A percentile compares a stretch with the other conserved stretches of the same genome.
phyloP scores from a whole-genome alignment of 2,113 vertebrate genomes.

The Dicrurus megarhynchus region DNA sequence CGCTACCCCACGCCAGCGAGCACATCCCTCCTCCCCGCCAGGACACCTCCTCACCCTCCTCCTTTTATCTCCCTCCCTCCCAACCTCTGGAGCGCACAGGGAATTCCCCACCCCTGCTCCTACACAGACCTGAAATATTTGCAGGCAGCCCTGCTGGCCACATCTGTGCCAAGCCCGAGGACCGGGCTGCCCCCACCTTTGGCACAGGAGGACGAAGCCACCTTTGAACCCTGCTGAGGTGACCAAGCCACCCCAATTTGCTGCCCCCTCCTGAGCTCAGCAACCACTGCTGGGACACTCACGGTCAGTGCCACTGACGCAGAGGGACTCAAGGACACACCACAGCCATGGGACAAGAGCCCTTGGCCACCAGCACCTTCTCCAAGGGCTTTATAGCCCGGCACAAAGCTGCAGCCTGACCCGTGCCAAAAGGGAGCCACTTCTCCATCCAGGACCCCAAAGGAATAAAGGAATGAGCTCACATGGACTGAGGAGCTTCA shows the following conservation, averaged over 20 bases:
- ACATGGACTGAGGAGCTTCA: background rate
- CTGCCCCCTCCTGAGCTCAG: background rate
- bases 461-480: background rate
- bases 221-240: background rate
- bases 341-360: background rate
- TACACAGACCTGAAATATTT: too few relatives aligned
- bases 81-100: background rate
- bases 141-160: background rate
- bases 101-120: background rate
- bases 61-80: background rate
- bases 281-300: background rate
- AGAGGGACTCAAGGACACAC: background rate
- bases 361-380: background rate
- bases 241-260: too few relatives aligned
- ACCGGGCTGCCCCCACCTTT: background rate
- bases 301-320: accelerated
- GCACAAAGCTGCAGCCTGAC: background rate
- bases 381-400: background rate
- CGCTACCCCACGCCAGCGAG: accelerated
- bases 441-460: background rate
- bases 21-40: accelerated
- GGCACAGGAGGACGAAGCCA: accelerated
- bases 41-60: background rate
- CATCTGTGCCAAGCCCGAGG: accelerated
- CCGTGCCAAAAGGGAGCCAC: background rate